Evolutionary conservation across 92 coral and sea anemone genomes (phyloP), one percentile per base, ranked within the genome.

Genomic region (Galaxea fascicularis): DNA sequence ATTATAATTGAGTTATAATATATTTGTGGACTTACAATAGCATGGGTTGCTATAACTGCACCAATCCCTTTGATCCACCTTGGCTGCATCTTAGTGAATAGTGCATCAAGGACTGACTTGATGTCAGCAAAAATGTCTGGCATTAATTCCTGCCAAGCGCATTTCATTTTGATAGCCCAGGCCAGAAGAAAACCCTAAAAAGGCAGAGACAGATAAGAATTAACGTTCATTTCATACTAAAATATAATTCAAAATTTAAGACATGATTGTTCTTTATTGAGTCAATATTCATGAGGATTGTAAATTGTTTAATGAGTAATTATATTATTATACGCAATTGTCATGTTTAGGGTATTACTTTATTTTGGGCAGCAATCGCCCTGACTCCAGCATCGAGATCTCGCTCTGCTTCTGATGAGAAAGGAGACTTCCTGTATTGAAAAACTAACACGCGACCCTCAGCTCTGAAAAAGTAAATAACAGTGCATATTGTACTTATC

Each of bases 51-150:
- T 49, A 82, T 46, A n/a, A 82, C 86, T 60, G 65, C 86, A 65
- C 46, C 76, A 18, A 82, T 68, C 54, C 86, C 86, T 82, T 82
- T 82, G 29, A 47, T 13, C 86, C 86, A 82, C 29, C 86, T 46
- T 12, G 81, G 86, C 71, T 82, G 78, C 65, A 65, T 82, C 11
- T 82, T 57, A 4, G 82, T 13, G 1, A 67, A 11, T 47, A 82
- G 29, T 57, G 21, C 71, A 49, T 27, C 64, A 0, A 82, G 59
- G 8, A 67, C 28, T 66, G 59, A 49, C 35, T 52, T 49, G 77
- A 82, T 65, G 22, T 45, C 86, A 8, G 57, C 63, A 57, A 60
- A 18, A 46, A 70, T 67, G 77, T 46, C 17, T 65, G 60, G 30
- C 51, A 65, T 30, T 24, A 29, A 16, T 24, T 44, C 10, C 59